Conservation (phyloP, 2,888 invertebrate species). For the Steinernema carpocapsae region DNA sequence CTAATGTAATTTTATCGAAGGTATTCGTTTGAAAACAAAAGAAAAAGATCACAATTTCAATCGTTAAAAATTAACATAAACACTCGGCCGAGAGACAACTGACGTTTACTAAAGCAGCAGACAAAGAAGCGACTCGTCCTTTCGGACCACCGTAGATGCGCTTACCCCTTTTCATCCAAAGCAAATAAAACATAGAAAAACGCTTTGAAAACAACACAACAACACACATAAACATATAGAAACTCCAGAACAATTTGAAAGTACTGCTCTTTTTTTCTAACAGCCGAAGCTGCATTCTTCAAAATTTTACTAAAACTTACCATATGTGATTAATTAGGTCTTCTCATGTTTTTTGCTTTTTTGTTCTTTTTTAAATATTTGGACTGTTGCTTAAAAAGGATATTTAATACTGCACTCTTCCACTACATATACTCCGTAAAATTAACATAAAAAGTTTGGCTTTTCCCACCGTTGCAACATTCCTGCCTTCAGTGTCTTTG, state of each 20-base stretch:
- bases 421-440: not conserved
- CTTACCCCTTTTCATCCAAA: not conserved
- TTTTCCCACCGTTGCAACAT: slow-evolving; percentile 6
- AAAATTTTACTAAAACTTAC: too few species aligned
- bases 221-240: slow-evolving; percentile 12
- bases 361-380: too few species aligned
- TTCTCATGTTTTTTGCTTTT: too few species aligned
- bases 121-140: too few species aligned
- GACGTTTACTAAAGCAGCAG: not conserved
- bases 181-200: not conserved
- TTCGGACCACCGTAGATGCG: too few species aligned
- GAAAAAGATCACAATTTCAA: not conserved
- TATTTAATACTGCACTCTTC: too few species aligned
- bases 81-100: not conserved
- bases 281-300: too few species aligned
- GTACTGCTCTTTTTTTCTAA: too few species aligned
- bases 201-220: not conserved
- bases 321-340: too few species aligned
- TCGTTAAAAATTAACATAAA: not conserved
- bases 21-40: not conserved
- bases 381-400: too few species aligned
- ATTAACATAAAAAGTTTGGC: not conserved
- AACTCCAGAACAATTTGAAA: too few species aligned
- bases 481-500: not conserved
- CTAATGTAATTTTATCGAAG: too few species aligned